Conservation (phyloP, 1,140 invertebrate species). For the Drosophila bifasciata region DNA sequence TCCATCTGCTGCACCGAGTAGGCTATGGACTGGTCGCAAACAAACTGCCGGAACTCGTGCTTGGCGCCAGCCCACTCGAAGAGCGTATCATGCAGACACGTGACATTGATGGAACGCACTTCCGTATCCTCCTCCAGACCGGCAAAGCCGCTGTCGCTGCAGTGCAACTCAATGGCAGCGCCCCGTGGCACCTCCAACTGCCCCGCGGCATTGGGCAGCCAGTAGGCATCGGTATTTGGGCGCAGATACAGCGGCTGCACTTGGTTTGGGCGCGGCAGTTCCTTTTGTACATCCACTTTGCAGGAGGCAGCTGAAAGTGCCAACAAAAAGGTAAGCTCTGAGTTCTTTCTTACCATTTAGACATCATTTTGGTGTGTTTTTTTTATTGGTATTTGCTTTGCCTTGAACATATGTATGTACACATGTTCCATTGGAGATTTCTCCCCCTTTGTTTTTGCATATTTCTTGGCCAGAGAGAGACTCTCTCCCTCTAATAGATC, state of each 20-base stretch:
- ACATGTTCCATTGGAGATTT: too few relatives aligned
- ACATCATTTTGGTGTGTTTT: too few relatives aligned
- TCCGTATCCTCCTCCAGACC: too few relatives aligned
- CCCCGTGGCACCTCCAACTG: constrained; percentile 57
- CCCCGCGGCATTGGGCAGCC: constrained; percentile 62
- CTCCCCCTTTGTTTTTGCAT: background rate
- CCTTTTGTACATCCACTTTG: constrained; percentile 59
- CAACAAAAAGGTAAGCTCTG: too few relatives aligned
- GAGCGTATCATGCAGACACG: constrained; percentile 56
- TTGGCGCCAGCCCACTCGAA: constrained; percentile 55
- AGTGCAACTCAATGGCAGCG: constrained; percentile 63
- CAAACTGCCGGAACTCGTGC: constrained; percentile 57
- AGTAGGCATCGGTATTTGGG: constrained; percentile 54
- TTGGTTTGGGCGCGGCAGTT: constrained; percentile 46
- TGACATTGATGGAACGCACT: constrained; percentile 34
- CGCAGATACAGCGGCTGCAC: constrained; percentile 68
- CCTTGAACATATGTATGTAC: too few relatives aligned
- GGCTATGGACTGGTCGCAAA: constrained; percentile 37
- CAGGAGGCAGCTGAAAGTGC: constrained; percentile 58
- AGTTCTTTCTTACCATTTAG: too few relatives aligned
- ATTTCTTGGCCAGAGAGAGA: too few relatives aligned
- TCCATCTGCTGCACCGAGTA: constrained; percentile 56
- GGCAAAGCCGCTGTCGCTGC: too few relatives aligned
- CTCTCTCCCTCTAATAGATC: too few relatives aligned
- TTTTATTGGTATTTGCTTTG: too few relatives aligned